These are phyloP conservation scores for Atherix ibis DNA, from an alignment of 2,888 invertebrate genomes.

Conservation along the genomic window DNA sequence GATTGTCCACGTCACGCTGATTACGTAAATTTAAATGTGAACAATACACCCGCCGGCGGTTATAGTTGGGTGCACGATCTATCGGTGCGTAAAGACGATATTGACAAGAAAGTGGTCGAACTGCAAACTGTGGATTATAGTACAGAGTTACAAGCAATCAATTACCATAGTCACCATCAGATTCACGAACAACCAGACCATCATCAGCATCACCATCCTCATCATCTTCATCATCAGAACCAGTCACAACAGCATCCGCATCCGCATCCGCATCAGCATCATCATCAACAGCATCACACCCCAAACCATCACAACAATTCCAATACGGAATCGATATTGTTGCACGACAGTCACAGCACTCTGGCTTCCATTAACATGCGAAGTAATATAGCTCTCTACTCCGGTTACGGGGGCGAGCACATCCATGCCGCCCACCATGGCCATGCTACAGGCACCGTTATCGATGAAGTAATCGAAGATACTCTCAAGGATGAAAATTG, in stretches of 20 bases:
- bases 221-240: conserved; percentile 3
- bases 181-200: conserved; percentile 2
- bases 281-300: not conserved
- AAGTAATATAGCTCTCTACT: conserved; percentile 9
- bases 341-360: conserved; percentile 1
- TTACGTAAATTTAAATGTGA: conserved; percentile 8
- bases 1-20: conserved; percentile 5
- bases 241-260: no score
- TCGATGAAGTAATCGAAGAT: conserved; percentile 33
- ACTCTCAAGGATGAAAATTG: conserved; percentile 31
- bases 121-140: conserved; percentile 1
- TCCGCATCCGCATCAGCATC: conserved; percentile 1
- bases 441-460: conserved; percentile 14
- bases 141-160: conserved; percentile 2
- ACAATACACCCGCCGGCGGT: not conserved
- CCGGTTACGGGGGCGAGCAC: conserved; percentile 7
- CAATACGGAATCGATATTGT: no score
- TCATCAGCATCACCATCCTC: conserved; percentile 1
- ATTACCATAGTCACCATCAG: conserved; percentile 2
- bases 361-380: conserved; percentile 8
- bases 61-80: conserved; percentile 9
- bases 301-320: no score
- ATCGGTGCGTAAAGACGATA: conserved; percentile 10
- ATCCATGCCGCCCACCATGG: conserved; percentile 6
- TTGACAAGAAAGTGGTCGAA: conserved; percentile 5